A percentile compares a stretch with the other conserved stretches of the same genome.
Evolutionary conservation across 2,113 vertebrate genomes (phyloP).

Genomic region (Calyptommatus sinebrachiatus): DNA sequence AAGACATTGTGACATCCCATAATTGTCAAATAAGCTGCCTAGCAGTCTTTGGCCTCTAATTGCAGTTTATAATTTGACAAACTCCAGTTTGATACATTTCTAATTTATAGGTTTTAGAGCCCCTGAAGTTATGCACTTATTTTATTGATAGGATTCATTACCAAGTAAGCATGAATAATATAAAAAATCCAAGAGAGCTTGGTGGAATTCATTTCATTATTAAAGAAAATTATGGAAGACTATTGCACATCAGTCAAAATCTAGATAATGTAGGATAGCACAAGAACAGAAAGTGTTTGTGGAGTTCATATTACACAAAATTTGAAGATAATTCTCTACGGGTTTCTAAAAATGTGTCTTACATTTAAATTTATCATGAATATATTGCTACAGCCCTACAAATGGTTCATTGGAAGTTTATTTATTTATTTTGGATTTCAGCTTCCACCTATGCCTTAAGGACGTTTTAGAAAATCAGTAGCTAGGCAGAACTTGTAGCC

Average conservation of each 20-base stretch:
- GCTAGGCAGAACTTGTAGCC: too few relatives aligned
- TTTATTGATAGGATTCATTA: too few relatives aligned
- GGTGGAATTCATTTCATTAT: too few relatives aligned
- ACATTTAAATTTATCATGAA: neutral
- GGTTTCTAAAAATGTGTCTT: neutral
- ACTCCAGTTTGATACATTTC: too few relatives aligned
- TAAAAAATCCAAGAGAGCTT: too few relatives aligned
- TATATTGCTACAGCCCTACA: neutral
- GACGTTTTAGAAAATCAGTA: neutral
- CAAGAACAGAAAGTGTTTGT: neutral
- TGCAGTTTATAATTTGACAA: too few relatives aligned
- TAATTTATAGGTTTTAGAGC: too few relatives aligned
- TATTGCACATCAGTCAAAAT: neutral
- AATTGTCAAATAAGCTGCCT: too few relatives aligned
- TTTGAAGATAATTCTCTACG: neutral
- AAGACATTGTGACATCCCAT: too few relatives aligned
- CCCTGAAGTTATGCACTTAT: too few relatives aligned
- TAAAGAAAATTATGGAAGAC: neutral
- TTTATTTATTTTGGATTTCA: neutral
- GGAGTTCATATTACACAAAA: neutral
- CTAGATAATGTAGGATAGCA: neutral
- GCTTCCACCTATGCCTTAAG: neutral
- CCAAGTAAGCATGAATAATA: too few relatives aligned
- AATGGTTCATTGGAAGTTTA: neutral
- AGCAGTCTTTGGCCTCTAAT: too few relatives aligned